Evolutionary conservation across 2,113 vertebrate species (phyloP).

Genomic region (Sinocyclocheilus anshuiensis): DNA sequence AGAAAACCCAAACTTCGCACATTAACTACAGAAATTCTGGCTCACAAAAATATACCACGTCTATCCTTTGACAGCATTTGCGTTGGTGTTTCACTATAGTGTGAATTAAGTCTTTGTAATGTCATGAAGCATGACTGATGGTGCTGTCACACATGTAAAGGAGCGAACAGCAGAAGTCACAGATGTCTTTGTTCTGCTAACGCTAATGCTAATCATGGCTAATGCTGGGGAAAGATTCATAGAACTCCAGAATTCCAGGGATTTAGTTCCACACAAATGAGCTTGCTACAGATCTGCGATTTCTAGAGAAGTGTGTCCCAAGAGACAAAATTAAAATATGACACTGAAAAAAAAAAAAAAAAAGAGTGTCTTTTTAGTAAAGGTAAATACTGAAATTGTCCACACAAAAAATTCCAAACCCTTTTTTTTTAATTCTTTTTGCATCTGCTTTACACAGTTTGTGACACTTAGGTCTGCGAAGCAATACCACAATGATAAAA

Average conservation of each 20-base stretch:
- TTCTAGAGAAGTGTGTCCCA: not conserved
- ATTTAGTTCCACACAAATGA: constrained; percentile 5
- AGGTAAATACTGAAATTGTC: not conserved
- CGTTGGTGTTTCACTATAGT: constrained; percentile 18
- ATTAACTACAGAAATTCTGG: not conserved
- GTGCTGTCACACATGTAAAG: constrained; percentile 13
- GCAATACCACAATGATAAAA: constrained; percentile 39
- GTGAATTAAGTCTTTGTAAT: constrained; percentile 34
- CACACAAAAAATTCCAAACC: not conserved
- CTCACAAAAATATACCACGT: not conserved
- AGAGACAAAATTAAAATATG: not conserved
- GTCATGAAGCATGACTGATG: constrained; percentile 24
- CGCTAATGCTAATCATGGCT: constrained; percentile 5
- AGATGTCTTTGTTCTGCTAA: constrained; percentile 34
- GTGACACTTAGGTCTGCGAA: constrained; percentile 10
- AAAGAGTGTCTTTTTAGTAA: not conserved
- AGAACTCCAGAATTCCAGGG: constrained; percentile 8
- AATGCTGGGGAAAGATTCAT: constrained; percentile 25
- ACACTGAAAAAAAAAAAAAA: not conserved
- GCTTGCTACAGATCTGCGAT: not conserved
- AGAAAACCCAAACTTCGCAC: not conserved
- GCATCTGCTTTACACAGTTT: constrained; percentile 16
- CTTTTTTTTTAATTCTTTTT: constrained; percentile 10
- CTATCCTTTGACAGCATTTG: not conserved
- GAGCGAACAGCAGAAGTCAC: constrained; percentile 30